phyloP scores from a whole-genome alignment of 2,113 vertebrate genomes.

The Lepisosteus oculatus region DNA sequence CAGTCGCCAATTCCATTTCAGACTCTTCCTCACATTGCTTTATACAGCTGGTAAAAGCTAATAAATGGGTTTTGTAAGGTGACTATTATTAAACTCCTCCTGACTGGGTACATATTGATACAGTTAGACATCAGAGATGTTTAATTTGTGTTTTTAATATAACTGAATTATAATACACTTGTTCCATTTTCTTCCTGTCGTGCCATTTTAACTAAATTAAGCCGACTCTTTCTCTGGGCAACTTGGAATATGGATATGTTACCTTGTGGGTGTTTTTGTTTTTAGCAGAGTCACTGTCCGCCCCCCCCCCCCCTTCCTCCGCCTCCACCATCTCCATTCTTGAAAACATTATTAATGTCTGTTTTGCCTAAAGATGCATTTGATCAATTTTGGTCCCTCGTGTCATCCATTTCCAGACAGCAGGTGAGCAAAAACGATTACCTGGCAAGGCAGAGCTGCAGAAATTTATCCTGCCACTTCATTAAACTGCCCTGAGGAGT shows the following conservation, averaged over 20 bases:
- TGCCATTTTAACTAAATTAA: neutral
- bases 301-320: neutral
- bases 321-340: neutral
- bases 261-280: neutral
- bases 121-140: no score
- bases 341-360: constrained; percentile 4
- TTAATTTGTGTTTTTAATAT: no score
- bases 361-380: constrained; percentile 37
- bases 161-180: neutral
- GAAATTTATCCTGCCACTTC: constrained; percentile 57
- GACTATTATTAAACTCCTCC: no score
- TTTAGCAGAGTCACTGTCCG: neutral
- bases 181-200: neutral
- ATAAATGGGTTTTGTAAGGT: no score
- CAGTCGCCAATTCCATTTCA: no score
- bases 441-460: constrained; percentile 36
- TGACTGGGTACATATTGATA: no score
- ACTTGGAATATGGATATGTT: neutral
- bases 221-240: neutral
- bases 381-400: constrained; percentile 44
- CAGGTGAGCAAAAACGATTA: constrained; percentile 56
- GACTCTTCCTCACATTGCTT: no score
- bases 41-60: no score
- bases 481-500: constrained; percentile 46
- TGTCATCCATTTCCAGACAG: constrained; percentile 50